Evolutionary conservation across 2,797 vertebrate species (phyloP), one percentile per base, ranked within the genome.

Genomic region (Galaxias olidus): DNA sequence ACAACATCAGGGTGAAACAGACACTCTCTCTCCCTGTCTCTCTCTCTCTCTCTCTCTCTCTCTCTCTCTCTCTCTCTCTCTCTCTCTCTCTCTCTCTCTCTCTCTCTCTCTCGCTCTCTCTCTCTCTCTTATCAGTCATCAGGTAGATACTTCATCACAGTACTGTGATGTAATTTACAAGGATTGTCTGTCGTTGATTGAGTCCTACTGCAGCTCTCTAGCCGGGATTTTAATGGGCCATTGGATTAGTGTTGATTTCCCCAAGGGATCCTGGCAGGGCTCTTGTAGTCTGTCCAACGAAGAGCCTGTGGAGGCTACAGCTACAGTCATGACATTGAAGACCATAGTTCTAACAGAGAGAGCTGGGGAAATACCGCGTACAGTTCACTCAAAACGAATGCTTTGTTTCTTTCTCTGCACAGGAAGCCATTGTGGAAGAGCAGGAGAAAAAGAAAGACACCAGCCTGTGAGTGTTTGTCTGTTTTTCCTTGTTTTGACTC

Each of bases 371-470:
- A 42, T n/a, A 40, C 40, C 12, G 30, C 1, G 20, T 47, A 12
- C 11, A 10, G 12, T 47, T 47, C 46, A 8, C 54, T n/a, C 14
- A 18, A 63, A 15, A 45, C 10, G 11, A 11, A 7, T 54, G 41
- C 17, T 9, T 10, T 46, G 9, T 69, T 6, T 61, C 40, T 46
- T 47, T 65, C 51, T 81, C 83, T 84, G 65, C 30, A 30, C 83
- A 99, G 97, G 97, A 99, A 83, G 96, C 97, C 7, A 97, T 99
- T 71, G 65, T 98, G 48, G 97, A 99, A 78, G 97, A 99, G 63
- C 96, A 98, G 70, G 95, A 98, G 67, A 99, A 96, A 90, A 96
- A 96, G 89, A 99, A 96, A 84, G 94, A 93, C 51, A 97, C 94
- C 73, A 98, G 96, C 76, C 76, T 98, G 97, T 97, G 93, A n/a